Conservation (phyloP, 2,797 vertebrate species). For the Chrysocyon brachyurus region DNA sequence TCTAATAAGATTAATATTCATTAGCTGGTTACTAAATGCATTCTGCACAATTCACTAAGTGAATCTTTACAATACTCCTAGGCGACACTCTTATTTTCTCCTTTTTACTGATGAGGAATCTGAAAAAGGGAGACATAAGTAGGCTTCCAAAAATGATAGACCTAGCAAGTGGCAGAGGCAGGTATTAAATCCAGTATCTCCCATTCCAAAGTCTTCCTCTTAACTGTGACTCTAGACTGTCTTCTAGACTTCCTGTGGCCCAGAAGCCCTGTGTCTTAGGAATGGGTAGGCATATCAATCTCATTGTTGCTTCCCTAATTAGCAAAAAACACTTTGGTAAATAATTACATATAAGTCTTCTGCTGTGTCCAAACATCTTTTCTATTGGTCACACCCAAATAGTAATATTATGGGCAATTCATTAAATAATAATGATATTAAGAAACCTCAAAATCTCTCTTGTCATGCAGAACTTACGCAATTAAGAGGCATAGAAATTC, state of each 20-base stretch:
- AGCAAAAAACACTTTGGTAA: background rate
- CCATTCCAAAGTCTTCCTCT: background rate
- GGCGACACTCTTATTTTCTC: background rate
- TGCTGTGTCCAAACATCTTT: background rate
- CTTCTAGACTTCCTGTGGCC: background rate
- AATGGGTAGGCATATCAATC: background rate
- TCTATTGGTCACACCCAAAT: conserved; percentile 28
- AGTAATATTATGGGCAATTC: background rate
- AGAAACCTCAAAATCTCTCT: background rate
- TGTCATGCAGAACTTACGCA: background rate
- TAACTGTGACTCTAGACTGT: background rate
- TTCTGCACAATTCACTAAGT: background rate
- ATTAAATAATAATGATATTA: background rate
- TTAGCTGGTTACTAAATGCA: background rate
- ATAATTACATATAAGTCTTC: background rate
- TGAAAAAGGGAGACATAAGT: background rate
- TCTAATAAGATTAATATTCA: background rate
- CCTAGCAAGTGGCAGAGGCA: background rate
- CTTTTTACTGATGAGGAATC: background rate
- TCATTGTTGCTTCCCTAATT: background rate
- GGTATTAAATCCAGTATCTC: background rate
- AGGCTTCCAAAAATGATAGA: background rate
- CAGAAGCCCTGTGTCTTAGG: background rate
- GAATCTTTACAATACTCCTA: background rate
- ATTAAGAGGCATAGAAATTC: background rate